These are phyloP conservation scores for Perizoma affinitatum DNA, from an alignment of 2,888 invertebrate species.

Conservation along the genomic window DNA sequence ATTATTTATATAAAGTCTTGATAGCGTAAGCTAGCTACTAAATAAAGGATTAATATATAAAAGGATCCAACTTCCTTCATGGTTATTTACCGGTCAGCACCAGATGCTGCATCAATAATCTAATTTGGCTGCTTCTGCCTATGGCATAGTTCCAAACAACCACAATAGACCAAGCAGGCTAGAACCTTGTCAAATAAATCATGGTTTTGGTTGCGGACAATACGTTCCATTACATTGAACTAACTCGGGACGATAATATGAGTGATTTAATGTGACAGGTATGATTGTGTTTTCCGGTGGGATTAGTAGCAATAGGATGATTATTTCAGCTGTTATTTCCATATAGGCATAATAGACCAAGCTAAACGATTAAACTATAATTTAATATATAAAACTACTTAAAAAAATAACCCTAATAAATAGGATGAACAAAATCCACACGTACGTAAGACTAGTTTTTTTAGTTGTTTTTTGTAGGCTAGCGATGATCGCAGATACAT, in stretches of 20 bases:
- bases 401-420: too few species aligned
- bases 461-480: too few species aligned
- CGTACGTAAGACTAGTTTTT: too few species aligned
- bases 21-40: too few species aligned
- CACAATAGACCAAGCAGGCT: constrained; percentile 51
- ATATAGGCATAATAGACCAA: too few species aligned
- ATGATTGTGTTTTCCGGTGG: constrained; percentile 8
- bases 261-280: constrained; percentile 29
- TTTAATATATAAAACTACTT: too few species aligned
- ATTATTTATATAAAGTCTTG: too few species aligned
- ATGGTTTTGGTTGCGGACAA: constrained; percentile 57
- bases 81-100: constrained; percentile 30
- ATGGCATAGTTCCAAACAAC: constrained; percentile 72
- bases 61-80: constrained; percentile 1
- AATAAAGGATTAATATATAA: too few species aligned
- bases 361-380: too few species aligned
- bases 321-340: neutral
- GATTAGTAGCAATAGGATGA: constrained; percentile 2
- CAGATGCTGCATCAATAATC: constrained; percentile 44
- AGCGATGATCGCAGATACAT: too few species aligned
- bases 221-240: constrained; percentile 64
- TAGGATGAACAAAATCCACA: too few species aligned
- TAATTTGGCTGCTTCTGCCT: constrained; percentile 49
- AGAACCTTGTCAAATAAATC: constrained; percentile 65
- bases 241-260: constrained; percentile 44